phyloP scores from a whole-genome alignment of 2,888 invertebrate species.

The Ephialtes manifestator region DNA sequence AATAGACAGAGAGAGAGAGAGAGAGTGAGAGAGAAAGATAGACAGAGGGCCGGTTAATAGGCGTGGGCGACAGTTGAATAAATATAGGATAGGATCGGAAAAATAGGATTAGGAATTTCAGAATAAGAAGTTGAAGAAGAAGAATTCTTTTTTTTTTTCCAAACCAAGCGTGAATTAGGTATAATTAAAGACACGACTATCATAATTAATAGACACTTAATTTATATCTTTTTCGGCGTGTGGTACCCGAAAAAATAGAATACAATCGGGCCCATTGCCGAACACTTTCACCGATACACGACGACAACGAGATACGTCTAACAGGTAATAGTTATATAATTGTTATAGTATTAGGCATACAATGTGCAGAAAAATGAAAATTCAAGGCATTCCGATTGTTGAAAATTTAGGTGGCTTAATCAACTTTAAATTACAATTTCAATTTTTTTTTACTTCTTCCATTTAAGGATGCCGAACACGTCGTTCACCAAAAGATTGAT shows the following conservation, averaged over 20 bases:
- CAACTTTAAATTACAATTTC: background rate
- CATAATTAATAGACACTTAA: slow-evolving; percentile 61
- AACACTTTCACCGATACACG: slow-evolving; percentile 67
- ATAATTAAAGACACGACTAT: slow-evolving; percentile 65
- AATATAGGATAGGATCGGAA: slow-evolving; percentile 15
- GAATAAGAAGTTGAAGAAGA: slow-evolving; percentile 46
- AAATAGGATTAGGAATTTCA: slow-evolving; percentile 23
- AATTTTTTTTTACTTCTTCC: background rate
- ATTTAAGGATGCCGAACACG: too few species aligned
- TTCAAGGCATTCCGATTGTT: slow-evolving; percentile 24
- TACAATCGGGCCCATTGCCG: slow-evolving; percentile 63
- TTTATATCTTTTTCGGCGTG: slow-evolving; percentile 46
- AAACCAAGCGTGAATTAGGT: slow-evolving; percentile 64
- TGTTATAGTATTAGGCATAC: slow-evolving; percentile 65
- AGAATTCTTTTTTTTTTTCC: slow-evolving; percentile 37
- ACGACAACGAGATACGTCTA: slow-evolving; percentile 70
- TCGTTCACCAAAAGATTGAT: background rate
- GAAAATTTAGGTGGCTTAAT: background rate
- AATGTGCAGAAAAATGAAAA: slow-evolving; percentile 44
- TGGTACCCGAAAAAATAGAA: slow-evolving; percentile 58
- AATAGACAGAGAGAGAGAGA: slow-evolving; percentile 6
- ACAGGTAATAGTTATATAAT: slow-evolving; percentile 66
- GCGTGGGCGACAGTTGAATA: slow-evolving; percentile 1
- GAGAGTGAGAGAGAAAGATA: background rate
- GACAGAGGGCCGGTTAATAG: background rate